phyloP scores from a whole-genome alignment of 2,888 invertebrate species.

The Pristionchus japonicus region DNA sequence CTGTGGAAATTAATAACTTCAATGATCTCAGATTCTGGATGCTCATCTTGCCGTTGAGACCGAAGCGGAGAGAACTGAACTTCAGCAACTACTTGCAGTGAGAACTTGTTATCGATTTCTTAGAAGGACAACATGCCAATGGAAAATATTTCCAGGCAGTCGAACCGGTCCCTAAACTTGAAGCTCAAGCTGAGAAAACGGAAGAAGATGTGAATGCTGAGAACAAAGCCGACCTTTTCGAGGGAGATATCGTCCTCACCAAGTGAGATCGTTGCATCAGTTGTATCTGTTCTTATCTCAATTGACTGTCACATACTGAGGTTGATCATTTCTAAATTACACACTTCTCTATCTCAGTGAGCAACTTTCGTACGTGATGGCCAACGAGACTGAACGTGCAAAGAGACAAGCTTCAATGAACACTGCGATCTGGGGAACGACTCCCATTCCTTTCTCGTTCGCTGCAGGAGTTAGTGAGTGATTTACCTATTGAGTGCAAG shows the following conservation, averaged over 20 bases:
- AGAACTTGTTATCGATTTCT: not conserved
- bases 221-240: constrained; percentile 6
- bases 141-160: not conserved
- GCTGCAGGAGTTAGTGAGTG: constrained; percentile 32
- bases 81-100: not conserved
- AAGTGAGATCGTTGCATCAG: not conserved
- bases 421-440: constrained; percentile 29
- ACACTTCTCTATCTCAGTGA: too few relatives aligned
- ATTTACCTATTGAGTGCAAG: too few relatives aligned
- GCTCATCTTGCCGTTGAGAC: not conserved
- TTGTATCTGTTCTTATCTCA: not conserved
- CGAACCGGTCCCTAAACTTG: not conserved
- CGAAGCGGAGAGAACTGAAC: not conserved
- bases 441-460: constrained; percentile 45
- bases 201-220: constrained; percentile 3
- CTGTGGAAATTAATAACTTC: too few relatives aligned
- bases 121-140: not conserved
- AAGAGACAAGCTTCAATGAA: constrained; percentile 39
- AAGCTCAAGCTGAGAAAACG: not conserved
- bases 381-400: constrained; percentile 36
- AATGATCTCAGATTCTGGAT: not conserved
- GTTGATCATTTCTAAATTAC: too few relatives aligned
- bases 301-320: too few relatives aligned
- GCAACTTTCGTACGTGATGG: constrained; percentile 30
- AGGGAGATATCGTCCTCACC: constrained; percentile 41